These are phyloP conservation scores for Allygus modestus DNA, from an alignment of 2,888 invertebrate species.

Conservation along the genomic window DNA sequence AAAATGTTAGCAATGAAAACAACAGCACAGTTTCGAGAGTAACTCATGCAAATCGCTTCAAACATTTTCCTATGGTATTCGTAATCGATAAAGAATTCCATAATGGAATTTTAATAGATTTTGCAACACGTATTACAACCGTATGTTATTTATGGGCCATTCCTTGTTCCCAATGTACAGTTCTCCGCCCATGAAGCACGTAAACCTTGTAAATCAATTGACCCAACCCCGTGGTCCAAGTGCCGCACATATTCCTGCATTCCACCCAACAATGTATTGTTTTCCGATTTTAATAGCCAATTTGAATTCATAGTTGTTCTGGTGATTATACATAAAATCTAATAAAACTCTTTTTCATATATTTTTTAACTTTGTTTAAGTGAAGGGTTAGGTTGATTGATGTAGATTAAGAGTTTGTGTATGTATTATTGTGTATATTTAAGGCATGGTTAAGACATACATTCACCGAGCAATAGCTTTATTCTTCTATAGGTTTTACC, in stretches of 20 bases:
- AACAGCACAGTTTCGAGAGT: background rate
- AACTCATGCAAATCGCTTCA: background rate
- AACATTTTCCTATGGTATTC: background rate
- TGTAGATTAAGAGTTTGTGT: too few species aligned
- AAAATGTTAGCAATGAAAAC: background rate
- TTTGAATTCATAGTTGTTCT: background rate
- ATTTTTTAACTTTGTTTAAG: too few species aligned
- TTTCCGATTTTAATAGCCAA: slow-evolving; percentile 16
- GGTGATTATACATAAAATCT: too few species aligned
- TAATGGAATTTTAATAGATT: slow-evolving; percentile 13
- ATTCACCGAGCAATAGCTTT: too few species aligned
- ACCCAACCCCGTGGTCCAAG: background rate
- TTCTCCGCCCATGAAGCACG: background rate
- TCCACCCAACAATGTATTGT: background rate
- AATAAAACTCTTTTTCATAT: too few species aligned
- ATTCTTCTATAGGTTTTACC: too few species aligned
- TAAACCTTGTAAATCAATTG: slow-evolving; percentile 16
- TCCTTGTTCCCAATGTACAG: slow-evolving; percentile 16
- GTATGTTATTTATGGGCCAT: background rate
- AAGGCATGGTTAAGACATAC: too few species aligned
- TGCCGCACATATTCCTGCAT: slow-evolving; percentile 1
- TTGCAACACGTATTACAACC: slow-evolving; percentile 3
- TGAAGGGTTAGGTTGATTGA: too few species aligned
- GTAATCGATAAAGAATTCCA: slow-evolving; percentile 20
- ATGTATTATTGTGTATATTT: too few species aligned